These are phyloP conservation scores for Phyto melanocephala DNA, from an alignment of 2,888 invertebrate species.

Conservation along the genomic window DNA sequence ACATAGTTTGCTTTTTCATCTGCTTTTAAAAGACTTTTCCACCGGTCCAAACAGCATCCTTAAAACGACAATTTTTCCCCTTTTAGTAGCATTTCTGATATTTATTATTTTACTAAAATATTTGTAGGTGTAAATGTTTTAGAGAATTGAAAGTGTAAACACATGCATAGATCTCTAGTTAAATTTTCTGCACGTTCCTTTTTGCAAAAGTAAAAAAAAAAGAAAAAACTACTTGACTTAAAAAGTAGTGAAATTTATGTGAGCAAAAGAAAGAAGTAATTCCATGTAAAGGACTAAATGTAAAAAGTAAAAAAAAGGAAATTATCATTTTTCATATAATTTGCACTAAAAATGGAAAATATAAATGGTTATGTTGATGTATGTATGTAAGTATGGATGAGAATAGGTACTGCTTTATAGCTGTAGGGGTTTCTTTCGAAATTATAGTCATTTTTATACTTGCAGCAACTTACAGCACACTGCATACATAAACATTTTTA, in stretches of 20 bases:
- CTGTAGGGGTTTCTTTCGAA: background rate
- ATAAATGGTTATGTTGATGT: background rate
- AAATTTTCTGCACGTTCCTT: background rate
- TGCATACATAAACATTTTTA: slow-evolving; percentile 4
- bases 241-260: background rate
- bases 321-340: slow-evolving; percentile 52
- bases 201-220: background rate
- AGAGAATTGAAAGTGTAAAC: background rate
- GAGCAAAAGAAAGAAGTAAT: background rate
- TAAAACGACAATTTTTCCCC: no score
- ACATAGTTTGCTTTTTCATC: no score
- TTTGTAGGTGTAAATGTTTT: background rate
- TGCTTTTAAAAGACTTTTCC: no score
- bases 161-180: background rate
- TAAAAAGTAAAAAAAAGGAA: slow-evolving; percentile 11
- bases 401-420: background rate
- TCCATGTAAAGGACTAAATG: background rate
- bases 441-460: slow-evolving; percentile 24
- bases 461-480: slow-evolving; percentile 20
- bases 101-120: no score
- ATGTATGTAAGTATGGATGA: background rate
- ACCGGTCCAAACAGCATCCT: no score
- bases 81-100: no score
- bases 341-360: slow-evolving; percentile 42
- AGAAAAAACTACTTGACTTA: slow-evolving; percentile 18